Evolutionary conservation across 1,140 invertebrate genomes (phyloP).

Genomic region (Euura lappo): DNA sequence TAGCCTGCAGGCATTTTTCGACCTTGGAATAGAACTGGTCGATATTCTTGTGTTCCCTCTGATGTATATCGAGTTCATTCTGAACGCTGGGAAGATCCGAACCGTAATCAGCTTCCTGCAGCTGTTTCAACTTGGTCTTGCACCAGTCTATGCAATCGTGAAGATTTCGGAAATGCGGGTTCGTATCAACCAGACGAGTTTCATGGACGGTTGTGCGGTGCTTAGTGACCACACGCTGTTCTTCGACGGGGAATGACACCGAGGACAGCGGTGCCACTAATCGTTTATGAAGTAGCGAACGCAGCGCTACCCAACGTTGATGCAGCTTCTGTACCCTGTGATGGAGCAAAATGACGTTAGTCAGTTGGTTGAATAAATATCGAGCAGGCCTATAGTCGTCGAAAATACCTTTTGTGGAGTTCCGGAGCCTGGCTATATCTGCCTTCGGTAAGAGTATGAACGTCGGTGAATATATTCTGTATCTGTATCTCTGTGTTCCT

Average conservation of each 20-base stretch:
- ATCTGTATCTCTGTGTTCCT: slow-evolving; percentile 86
- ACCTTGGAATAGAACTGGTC: slow-evolving; percentile 94
- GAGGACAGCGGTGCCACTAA: slow-evolving; percentile 83
- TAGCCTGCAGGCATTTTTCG: slow-evolving; percentile 72
- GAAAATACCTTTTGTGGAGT: slow-evolving; percentile 73
- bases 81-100: slow-evolving; percentile 91
- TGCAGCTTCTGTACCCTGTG: slow-evolving; percentile 89
- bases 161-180: slow-evolving; percentile 87
- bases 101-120: slow-evolving; percentile 94
- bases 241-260: slow-evolving; percentile 86
- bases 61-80: slow-evolving; percentile 86
- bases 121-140: slow-evolving; percentile 88
- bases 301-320: slow-evolving; percentile 87
- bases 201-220: slow-evolving; percentile 87
- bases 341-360: slow-evolving; percentile 22
- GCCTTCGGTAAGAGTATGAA: slow-evolving; percentile 88
- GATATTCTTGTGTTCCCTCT: slow-evolving; percentile 91
- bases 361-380: slow-evolving; percentile 9
- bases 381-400: not conserved
- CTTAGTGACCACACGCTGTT: slow-evolving; percentile 78
- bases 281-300: slow-evolving; percentile 84
- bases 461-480: slow-evolving; percentile 90
- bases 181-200: slow-evolving; percentile 89
- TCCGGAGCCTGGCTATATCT: slow-evolving; percentile 84
- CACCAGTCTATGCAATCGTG: slow-evolving; percentile 96